These are phyloP conservation scores for Brienomyrus brachyistius DNA, from an alignment of 2,113 vertebrate genomes.

Conservation along the genomic window DNA sequence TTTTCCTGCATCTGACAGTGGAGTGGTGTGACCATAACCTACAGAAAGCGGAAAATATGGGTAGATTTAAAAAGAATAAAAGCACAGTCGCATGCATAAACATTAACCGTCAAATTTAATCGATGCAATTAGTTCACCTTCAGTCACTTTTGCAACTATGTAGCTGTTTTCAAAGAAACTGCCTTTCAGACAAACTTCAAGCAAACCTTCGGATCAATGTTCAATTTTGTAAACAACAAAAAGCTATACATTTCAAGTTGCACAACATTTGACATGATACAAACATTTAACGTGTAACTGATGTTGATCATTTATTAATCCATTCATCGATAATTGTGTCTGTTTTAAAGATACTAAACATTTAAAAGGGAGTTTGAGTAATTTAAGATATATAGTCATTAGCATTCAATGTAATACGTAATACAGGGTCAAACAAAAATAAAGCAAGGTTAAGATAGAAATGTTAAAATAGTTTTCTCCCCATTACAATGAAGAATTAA, in stretches of 20 bases:
- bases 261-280: background rate
- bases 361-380: background rate
- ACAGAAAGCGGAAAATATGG: background rate
- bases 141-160: background rate
- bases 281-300: background rate
- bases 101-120: background rate
- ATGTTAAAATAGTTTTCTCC: background rate
- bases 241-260: background rate
- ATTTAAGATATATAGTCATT: background rate
- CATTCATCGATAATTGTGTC: background rate
- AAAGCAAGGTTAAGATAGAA: background rate
- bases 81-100: background rate
- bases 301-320: background rate
- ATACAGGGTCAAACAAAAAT: background rate
- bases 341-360: background rate
- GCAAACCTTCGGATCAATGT: background rate
- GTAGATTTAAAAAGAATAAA: background rate
- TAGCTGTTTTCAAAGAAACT: background rate
- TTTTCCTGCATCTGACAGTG: constrained; percentile 74
- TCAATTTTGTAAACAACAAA: background rate
- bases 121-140: background rate
- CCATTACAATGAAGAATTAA: background rate
- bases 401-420: background rate
- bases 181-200: background rate
- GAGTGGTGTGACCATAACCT: constrained; percentile 83